These are phyloP conservation scores for Lamprotornis superbus DNA, from an alignment of 2,113 vertebrate species.

Conservation along the genomic window DNA sequence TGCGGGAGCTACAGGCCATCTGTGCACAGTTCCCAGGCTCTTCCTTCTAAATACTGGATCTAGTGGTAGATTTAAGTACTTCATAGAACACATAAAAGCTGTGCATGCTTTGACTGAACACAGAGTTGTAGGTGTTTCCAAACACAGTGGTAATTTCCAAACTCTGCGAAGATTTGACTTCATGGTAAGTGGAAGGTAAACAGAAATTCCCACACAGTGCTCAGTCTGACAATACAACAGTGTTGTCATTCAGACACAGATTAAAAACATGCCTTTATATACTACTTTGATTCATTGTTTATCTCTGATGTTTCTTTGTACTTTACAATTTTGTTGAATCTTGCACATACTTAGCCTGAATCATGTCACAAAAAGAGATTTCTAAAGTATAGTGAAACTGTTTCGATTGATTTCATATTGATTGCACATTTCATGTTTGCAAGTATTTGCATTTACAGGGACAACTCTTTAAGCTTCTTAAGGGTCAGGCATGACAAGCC, in stretches of 20 bases:
- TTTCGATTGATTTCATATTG: background rate
- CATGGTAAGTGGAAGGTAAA: background rate
- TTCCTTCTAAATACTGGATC: background rate
- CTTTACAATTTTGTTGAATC: background rate
- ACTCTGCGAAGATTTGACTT: background rate
- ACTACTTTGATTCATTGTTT: background rate
- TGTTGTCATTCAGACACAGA: background rate
- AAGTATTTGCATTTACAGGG: background rate
- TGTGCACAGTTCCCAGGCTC: background rate
- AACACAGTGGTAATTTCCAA: background rate
- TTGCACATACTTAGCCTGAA: background rate
- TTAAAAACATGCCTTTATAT: background rate
- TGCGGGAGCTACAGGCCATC: rapidly evolving
- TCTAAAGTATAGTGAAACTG: background rate
- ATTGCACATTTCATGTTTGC: background rate
- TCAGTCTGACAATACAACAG: background rate
- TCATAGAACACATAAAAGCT: rapidly evolving
- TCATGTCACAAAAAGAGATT: background rate
- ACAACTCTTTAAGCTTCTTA: background rate
- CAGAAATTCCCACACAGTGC: background rate
- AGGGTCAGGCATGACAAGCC: background rate
- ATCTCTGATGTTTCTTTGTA: background rate
- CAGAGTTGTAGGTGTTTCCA: background rate
- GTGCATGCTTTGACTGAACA: background rate
- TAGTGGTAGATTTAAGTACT: background rate